Conservation (phyloP, 2,888 invertebrate genomes). For the Maniola hyperantus region DNA sequence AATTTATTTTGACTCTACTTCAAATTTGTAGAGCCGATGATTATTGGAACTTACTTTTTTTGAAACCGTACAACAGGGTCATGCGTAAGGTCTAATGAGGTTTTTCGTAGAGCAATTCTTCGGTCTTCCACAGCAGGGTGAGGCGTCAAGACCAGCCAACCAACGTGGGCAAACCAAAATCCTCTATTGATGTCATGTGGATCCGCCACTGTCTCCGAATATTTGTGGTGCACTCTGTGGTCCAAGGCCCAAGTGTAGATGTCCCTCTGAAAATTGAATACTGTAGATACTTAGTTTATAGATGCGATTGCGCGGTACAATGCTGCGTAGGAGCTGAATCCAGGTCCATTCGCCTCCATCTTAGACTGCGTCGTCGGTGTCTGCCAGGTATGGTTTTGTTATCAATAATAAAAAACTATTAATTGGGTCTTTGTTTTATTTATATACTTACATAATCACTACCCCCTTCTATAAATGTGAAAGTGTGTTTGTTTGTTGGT, state of each 20-base stretch:
- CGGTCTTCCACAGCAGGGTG: constrained; percentile 90
- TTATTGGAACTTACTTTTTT: constrained; percentile 77
- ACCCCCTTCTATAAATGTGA: too few relatives aligned
- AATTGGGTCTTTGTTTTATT: too few relatives aligned
- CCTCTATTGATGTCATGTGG: constrained; percentile 93
- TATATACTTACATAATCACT: too few relatives aligned
- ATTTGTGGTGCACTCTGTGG: constrained; percentile 94
- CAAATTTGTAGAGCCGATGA: neutral
- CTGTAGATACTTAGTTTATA: neutral
- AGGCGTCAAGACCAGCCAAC: constrained; percentile 94
- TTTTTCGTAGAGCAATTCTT: constrained; percentile 76
- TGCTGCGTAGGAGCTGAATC: too few relatives aligned
- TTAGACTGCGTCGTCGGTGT: too few relatives aligned
- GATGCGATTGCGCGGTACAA: too few relatives aligned
- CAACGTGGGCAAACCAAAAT: constrained; percentile 95
- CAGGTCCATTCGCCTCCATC: too few relatives aligned
- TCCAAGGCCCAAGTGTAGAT: constrained; percentile 94
- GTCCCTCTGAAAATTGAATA: constrained; percentile 83
- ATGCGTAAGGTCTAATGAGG: constrained; percentile 87
- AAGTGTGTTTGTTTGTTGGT: too few relatives aligned
- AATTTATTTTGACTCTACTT: too few relatives aligned
- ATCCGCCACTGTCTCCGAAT: constrained; percentile 93
- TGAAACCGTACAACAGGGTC: constrained; percentile 91
- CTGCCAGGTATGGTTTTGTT: too few relatives aligned
- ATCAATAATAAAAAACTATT: too few relatives aligned